Percentiles rank a stretch among this genome's conserved stretches.
phyloP scores from a whole-genome alignment of 2,888 invertebrate species.

The Caenorhabditis doughertyi region DNA sequence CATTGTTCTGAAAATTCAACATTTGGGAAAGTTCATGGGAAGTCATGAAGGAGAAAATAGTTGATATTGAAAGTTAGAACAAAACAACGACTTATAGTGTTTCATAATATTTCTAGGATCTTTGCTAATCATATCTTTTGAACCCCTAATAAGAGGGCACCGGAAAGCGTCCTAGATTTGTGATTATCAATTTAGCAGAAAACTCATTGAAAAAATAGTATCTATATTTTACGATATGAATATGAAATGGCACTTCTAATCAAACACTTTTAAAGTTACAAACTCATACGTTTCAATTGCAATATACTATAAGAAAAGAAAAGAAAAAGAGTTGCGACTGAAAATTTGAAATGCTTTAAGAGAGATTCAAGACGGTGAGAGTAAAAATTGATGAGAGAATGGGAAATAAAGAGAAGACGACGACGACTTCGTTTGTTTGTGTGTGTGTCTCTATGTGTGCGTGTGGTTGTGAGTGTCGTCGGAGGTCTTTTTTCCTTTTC shows the following conservation, averaged over 20 bases:
- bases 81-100: no score
- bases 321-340: background rate
- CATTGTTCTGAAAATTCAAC: conserved; percentile 4
- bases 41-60: no score
- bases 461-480: background rate
- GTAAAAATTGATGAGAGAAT: background rate
- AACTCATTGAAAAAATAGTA: no score
- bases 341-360: background rate
- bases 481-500: conserved; percentile 27
- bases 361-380: conserved; percentile 9
- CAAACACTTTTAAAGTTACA: no score
- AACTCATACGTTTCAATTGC: background rate
- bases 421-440: conserved; percentile 6
- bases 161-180: no score
- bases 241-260: no score
- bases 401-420: background rate
- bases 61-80: background rate
- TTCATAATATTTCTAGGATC: no score
- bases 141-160: no score
- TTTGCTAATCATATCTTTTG: no score
- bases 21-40: no score
- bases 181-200: no score
- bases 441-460: conserved; percentile 29
- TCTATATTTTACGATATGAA: no score
- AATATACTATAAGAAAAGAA: background rate